Conservation (phyloP, 2,888 invertebrate species). For the Coleophora deauratella region DNA sequence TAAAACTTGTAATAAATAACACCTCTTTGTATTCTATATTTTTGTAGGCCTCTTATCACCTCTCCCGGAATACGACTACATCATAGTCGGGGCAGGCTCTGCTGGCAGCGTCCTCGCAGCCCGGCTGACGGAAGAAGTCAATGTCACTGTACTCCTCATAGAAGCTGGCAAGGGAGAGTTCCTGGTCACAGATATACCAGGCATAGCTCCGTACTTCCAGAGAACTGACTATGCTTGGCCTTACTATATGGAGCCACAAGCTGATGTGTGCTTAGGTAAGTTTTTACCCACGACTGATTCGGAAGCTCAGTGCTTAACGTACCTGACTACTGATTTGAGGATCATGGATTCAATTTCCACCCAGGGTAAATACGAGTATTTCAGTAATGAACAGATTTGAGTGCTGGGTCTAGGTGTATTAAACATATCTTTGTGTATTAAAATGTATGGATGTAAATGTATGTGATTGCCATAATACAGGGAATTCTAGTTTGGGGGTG, state of each 20-base stretch:
- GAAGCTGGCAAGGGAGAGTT: conserved; percentile 69
- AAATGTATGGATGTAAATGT: too few species aligned
- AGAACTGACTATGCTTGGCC: conserved; percentile 76
- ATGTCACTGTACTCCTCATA: conserved; percentile 74
- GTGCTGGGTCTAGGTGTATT: too few species aligned
- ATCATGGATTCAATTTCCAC: too few species aligned
- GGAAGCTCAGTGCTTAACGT: too few species aligned
- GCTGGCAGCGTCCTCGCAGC: conserved; percentile 72
- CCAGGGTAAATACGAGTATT: too few species aligned
- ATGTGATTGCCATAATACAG: too few species aligned
- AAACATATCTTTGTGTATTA: too few species aligned
- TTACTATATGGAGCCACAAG: conserved; percentile 74
- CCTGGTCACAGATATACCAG: conserved; percentile 67
- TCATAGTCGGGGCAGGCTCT: conserved; percentile 74
- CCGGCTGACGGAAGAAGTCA: conserved; percentile 55
- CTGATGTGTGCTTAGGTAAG: conserved; percentile 63
- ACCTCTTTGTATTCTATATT: too few species aligned
- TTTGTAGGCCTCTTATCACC: conserved; percentile 45
- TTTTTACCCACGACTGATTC: neutral
- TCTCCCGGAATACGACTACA: conserved; percentile 67
- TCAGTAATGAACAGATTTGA: too few species aligned
- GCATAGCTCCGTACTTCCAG: conserved; percentile 72
- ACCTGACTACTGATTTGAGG: too few species aligned
- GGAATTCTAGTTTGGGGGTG: too few species aligned
- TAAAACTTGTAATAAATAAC: neutral